These are phyloP conservation scores for Dioctria linearis DNA, from an alignment of 2,888 invertebrate genomes.

Conservation along the genomic window DNA sequence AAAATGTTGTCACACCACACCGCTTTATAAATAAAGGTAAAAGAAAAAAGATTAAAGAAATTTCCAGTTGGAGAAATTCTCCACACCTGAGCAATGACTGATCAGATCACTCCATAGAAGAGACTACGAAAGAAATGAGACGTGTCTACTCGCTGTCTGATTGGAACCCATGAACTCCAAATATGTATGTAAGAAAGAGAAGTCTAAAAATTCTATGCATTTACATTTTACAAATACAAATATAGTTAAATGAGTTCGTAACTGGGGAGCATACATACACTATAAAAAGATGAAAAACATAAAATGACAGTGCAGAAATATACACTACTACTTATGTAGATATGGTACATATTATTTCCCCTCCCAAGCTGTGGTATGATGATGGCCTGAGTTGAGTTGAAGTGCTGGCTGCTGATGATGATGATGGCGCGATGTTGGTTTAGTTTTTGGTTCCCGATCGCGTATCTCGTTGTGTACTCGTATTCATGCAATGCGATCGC, in stretches of 20 bases:
- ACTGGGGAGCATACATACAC: too few relatives aligned
- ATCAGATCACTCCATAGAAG: background rate
- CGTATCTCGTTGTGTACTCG: slow-evolving; percentile 33
- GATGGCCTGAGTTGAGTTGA: background rate
- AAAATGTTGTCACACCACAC: slow-evolving; percentile 24
- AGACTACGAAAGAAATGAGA: slow-evolving; percentile 32
- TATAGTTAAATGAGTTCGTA: background rate
- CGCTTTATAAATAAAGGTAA: too few relatives aligned
- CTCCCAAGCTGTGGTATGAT: background rate
- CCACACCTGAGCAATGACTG: slow-evolving; percentile 38
- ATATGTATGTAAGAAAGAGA: slow-evolving; percentile 18
- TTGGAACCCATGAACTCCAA: background rate
- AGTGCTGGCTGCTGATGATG: background rate
- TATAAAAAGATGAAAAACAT: too few relatives aligned
- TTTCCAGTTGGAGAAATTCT: slow-evolving; percentile 53
- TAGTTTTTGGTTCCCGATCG: slow-evolving; percentile 42
- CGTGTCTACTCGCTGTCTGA: slow-evolving; percentile 45
- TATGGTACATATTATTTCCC: slow-evolving; percentile 34
- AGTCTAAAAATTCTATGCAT: background rate
- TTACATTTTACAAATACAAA: background rate
- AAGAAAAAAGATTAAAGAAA: slow-evolving; percentile 25
- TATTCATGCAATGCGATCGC: slow-evolving; percentile 64
- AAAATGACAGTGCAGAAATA: too few relatives aligned
- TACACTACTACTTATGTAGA: background rate
- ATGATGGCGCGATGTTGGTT: slow-evolving; percentile 22